A percentile compares a stretch with the other conserved stretches of the same genome.
Conservation (phyloP, 2,888 invertebrate genomes). For the Acanthococcus lagerstroemiae region DNA sequence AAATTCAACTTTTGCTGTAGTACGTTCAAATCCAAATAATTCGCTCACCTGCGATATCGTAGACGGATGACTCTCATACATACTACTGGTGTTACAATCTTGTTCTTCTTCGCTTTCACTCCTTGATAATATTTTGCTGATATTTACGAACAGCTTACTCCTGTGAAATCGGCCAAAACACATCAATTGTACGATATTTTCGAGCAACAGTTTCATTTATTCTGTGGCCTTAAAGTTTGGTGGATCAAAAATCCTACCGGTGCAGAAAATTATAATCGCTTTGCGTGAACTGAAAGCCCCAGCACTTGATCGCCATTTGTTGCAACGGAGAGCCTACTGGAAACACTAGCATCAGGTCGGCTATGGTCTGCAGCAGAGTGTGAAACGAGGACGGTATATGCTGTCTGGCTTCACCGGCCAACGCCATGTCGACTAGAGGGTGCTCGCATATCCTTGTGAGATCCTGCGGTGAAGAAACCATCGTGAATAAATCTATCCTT, state of each 20-base stretch:
- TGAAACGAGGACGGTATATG: slow-evolving; percentile 63
- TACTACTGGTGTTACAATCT: slow-evolving; percentile 42
- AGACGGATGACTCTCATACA: slow-evolving; percentile 44
- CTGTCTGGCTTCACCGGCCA: slow-evolving; percentile 50
- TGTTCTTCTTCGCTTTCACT: slow-evolving; percentile 61
- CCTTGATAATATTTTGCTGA: slow-evolving; percentile 86
- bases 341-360: slow-evolving; percentile 78
- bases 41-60: slow-evolving; percentile 41
- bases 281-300: slow-evolving; percentile 79
- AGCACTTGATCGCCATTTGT: slow-evolving; percentile 86
- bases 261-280: slow-evolving; percentile 87
- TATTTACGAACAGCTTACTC: slow-evolving; percentile 89
- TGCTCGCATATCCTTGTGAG: slow-evolving; percentile 51
- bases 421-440: slow-evolving; percentile 65
- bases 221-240: not conserved
- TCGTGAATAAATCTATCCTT: too few relatives aligned
- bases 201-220: not conserved
- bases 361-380: slow-evolving; percentile 76
- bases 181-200: not conserved
- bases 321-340: slow-evolving; percentile 79
- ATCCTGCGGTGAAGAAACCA: not conserved
- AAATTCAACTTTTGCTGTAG: not conserved
- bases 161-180: slow-evolving; percentile 45
- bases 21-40: too few relatives aligned
- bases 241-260: slow-evolving; percentile 36